Evolutionary conservation across 2,888 invertebrate genomes (phyloP).

Genomic region (Notodonta dromedarius): DNA sequence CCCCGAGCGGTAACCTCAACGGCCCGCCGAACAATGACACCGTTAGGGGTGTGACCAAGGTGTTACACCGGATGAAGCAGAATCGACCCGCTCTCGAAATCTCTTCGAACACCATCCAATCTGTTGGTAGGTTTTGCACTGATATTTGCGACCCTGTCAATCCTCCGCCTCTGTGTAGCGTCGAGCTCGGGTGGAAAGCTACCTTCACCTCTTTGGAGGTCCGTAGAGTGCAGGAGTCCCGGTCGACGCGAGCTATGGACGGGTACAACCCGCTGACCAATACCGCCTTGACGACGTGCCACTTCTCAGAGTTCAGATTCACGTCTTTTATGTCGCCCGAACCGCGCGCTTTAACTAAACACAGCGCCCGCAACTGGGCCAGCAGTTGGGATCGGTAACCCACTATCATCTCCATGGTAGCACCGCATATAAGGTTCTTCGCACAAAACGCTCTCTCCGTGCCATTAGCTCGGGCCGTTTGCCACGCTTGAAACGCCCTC

Average conservation of each 20-base stretch:
- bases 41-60: constrained; percentile 91
- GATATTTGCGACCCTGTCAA: constrained; percentile 59
- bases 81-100: constrained; percentile 88
- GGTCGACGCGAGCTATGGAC: constrained; percentile 90
- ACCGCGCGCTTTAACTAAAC: constrained; percentile 87
- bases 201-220: constrained; percentile 85
- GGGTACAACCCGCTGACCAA: constrained; percentile 96
- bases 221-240: constrained; percentile 84
- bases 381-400: constrained; percentile 93
- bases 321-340: constrained; percentile 84
- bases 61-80: constrained; percentile 91
- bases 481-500: constrained; percentile 90
- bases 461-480: constrained; percentile 84
- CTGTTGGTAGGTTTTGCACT: constrained; percentile 85
- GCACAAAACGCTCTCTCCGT: constrained; percentile 89
- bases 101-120: constrained; percentile 96
- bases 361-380: constrained; percentile 90
- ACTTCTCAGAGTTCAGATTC: constrained; percentile 93
- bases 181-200: constrained; percentile 86
- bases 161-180: constrained; percentile 84
- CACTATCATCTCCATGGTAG: constrained; percentile 95
- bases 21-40: constrained; percentile 92
- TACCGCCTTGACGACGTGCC: constrained; percentile 96
- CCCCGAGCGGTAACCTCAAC: constrained; percentile 81
- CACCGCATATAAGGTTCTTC: constrained; percentile 89